Evolutionary conservation across 2,797 vertebrate genomes (phyloP).

Genomic region (Harpagifer antarcticus): DNA sequence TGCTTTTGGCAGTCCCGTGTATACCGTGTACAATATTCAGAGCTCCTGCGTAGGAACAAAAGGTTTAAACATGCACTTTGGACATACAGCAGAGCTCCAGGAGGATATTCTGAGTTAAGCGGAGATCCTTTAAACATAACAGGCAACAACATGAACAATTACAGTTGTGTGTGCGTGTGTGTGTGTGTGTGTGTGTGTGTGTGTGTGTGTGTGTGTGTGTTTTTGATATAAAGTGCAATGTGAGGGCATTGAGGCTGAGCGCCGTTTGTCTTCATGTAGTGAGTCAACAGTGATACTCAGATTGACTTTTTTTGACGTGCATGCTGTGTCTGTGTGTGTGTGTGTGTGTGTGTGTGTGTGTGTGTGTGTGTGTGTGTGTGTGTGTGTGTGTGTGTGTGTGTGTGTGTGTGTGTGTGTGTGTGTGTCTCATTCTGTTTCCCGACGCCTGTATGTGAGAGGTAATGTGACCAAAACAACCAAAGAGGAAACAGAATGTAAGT

Average conservation of each 20-base stretch:
- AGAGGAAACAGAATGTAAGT: constrained; percentile 37
- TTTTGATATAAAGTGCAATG: constrained; percentile 78
- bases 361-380: constrained; percentile 15
- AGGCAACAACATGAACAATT: constrained; percentile 53
- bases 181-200: constrained; percentile 18
- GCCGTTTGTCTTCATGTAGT: constrained; percentile 49
- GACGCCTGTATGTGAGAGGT: constrained; percentile 37
- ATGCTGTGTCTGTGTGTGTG: constrained; percentile 26
- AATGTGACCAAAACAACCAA: constrained; percentile 36
- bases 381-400: constrained; percentile 17
- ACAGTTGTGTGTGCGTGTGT: constrained; percentile 24
- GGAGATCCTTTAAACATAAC: constrained; percentile 40
- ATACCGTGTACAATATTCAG: constrained; percentile 68
- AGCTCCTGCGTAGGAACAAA: constrained; percentile 62
- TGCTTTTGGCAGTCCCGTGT: constrained; percentile 80
- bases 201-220: constrained; percentile 25
- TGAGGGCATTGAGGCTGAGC: constrained; percentile 71
- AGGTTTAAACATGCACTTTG: constrained; percentile 60
- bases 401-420: constrained; percentile 21
- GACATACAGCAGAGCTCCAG: constrained; percentile 50
- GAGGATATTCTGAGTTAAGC: constrained; percentile 35
- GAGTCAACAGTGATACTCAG: constrained; percentile 33
- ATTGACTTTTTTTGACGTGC: constrained; percentile 23
- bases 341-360: constrained; percentile 14
- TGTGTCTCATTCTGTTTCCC: constrained; percentile 42